Conservation (phyloP, 2,113 vertebrate species). For the Herpetotheres cachinnans region DNA sequence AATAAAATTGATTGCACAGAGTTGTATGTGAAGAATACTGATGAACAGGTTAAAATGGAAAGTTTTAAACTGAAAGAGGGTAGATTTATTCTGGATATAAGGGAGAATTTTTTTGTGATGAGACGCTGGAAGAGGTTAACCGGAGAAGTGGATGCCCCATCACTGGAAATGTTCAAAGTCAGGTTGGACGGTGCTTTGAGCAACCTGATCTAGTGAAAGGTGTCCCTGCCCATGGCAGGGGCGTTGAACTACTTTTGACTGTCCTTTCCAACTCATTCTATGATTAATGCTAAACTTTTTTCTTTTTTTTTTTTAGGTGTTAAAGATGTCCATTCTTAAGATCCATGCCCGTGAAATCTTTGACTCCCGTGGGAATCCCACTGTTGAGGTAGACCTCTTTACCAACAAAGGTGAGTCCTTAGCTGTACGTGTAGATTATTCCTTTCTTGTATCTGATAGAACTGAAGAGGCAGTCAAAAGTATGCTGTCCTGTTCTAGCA, state of each 20-base stretch:
- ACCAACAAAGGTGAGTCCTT: slow-evolving; percentile 86
- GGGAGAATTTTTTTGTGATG: neutral
- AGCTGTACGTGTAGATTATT: neutral
- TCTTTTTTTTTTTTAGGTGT: slow-evolving; percentile 59
- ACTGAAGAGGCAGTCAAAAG: neutral
- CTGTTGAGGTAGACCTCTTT: slow-evolving; percentile 92
- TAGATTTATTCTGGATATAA: neutral
- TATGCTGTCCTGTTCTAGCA: neutral
- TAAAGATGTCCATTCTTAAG: slow-evolving; percentile 91
- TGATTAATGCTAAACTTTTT: neutral
- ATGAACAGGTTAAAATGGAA: neutral
- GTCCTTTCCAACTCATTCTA: neutral
- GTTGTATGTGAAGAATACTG: neutral
- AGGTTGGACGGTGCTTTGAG: neutral
- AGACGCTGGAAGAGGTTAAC: neutral
- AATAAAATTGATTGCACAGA: neutral
- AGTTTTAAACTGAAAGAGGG: neutral
- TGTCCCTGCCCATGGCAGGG: neutral
- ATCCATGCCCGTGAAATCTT: slow-evolving; percentile 92
- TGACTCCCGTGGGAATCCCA: slow-evolving; percentile 98
- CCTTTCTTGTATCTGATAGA: neutral
- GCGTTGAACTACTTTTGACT: neutral
- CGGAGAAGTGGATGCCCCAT: neutral
- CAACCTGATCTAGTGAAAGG: neutral
- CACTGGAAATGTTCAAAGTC: neutral